Percentiles rank a stretch among this genome's conserved stretches.
Evolutionary conservation across 1,140 invertebrate species (phyloP).

Genomic region (Diachasmimorpha longicaudata): DNA sequence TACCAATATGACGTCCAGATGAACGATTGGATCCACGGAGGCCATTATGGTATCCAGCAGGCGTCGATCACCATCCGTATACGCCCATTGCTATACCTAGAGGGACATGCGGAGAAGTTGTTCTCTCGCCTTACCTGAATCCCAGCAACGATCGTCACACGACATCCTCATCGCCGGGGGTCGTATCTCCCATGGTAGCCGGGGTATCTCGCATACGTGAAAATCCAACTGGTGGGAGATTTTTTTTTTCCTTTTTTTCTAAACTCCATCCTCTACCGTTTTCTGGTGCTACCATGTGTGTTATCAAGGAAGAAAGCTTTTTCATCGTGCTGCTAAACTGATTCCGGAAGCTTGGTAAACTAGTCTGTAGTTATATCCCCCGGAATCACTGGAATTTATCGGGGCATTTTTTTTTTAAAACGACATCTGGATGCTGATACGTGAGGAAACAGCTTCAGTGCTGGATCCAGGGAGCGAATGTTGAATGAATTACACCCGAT

Average conservation of each 20-base stretch:
- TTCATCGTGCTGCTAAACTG: background rate
- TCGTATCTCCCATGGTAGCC: conserved; percentile 26
- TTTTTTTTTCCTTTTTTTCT: background rate
- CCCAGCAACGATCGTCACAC: conserved; percentile 26
- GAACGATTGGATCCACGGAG: conserved; percentile 40
- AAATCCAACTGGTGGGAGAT: background rate
- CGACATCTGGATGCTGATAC: background rate
- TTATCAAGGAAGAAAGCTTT: background rate
- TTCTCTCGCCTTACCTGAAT: conserved; percentile 29
- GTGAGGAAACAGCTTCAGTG: background rate
- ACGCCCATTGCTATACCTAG: conserved; percentile 31
- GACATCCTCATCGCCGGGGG: conserved; percentile 36
- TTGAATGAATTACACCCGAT: background rate
- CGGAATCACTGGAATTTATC: background rate
- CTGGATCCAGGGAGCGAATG: background rate
- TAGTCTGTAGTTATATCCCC: background rate
- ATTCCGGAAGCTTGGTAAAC: conserved; percentile 1
- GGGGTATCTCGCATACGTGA: conserved; percentile 11
- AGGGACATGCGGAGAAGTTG: conserved; percentile 18
- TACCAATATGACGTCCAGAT: conserved; percentile 17
- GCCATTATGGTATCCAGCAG: conserved; percentile 58
- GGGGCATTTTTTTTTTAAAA: background rate
- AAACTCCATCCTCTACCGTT: background rate
- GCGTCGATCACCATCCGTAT: conserved; percentile 37
- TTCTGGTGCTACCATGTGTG: background rate